Conservation (phyloP, 2,113 vertebrate genomes). For the Grammomys surdaster region DNA sequence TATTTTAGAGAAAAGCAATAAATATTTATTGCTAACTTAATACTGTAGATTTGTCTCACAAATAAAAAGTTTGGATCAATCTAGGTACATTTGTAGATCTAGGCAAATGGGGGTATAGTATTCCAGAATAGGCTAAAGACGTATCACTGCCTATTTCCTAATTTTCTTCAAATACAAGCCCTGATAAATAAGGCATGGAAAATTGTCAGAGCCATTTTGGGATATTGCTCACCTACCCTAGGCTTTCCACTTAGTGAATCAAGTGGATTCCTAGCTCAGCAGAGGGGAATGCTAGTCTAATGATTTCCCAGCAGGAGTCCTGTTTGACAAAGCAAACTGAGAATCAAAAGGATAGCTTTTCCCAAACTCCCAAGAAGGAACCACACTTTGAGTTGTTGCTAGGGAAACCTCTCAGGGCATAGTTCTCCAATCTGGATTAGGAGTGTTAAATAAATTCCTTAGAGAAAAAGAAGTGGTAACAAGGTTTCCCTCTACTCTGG, state of each 20-base stretch:
- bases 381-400: constrained; percentile 5
- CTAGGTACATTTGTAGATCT: background rate
- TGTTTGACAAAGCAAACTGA: constrained; percentile 47
- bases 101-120: background rate
- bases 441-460: background rate
- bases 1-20: constrained; percentile 43
- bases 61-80: constrained; percentile 28
- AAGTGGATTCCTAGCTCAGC: background rate
- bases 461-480: background rate
- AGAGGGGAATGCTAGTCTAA: background rate
- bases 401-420: background rate
- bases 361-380: constrained; percentile 34
- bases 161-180: constrained; percentile 9
- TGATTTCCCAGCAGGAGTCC: constrained; percentile 39
- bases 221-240: background rate
- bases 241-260: constrained; percentile 42
- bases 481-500: background rate
- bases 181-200: background rate
- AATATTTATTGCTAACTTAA: constrained; percentile 31
- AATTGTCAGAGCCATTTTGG: background rate
- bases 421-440: background rate
- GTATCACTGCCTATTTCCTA: background rate
- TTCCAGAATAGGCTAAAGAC: background rate
- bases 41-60: background rate
- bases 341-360: constrained; percentile 45